A percentile compares a stretch with the other conserved stretches of the same genome.
Evolutionary conservation across 1,140 invertebrate species (phyloP).

Genomic region (Leptinotarsa lineolata): DNA sequence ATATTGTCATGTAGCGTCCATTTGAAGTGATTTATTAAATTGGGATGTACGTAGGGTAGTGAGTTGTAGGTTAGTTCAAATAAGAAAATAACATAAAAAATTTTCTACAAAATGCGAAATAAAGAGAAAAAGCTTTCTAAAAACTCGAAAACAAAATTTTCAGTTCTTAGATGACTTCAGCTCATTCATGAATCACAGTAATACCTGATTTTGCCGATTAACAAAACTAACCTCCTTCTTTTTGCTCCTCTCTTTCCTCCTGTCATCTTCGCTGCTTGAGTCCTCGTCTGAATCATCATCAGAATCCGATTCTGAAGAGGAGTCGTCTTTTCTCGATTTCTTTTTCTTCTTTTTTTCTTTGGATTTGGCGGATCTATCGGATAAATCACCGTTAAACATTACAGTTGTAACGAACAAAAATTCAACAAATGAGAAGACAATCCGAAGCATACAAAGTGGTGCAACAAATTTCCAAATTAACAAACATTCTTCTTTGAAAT

Average conservation of each 20-base stretch:
- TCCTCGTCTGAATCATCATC: conserved; percentile 45
- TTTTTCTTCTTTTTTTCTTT: conserved; percentile 53
- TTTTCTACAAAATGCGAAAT: not conserved
- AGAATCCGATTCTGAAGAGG: conserved; percentile 37
- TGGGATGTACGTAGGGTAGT: too few species aligned
- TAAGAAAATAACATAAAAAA: not conserved
- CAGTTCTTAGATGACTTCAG: not conserved
- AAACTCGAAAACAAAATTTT: conserved; percentile 14
- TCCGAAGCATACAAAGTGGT: not conserved
- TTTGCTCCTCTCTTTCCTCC: conserved; percentile 48
- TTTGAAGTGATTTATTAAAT: too few species aligned
- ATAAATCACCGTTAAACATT: conserved; percentile 13
- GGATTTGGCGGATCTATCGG: conserved; percentile 46
- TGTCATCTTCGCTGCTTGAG: conserved; percentile 48
- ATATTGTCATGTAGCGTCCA: too few species aligned
- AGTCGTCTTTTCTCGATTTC: conserved; percentile 41
- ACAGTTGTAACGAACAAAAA: too few species aligned
- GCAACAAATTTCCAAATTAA: too few species aligned
- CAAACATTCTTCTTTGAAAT: too few species aligned
- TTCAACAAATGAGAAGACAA: not conserved
- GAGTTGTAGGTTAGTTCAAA: not conserved
- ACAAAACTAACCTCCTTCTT: conserved; percentile 52
- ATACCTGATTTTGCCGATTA: not conserved
- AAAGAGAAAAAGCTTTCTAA: conserved; percentile 26
- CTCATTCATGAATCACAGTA: conserved; percentile 26